Conservation (phyloP, 2,113 vertebrate species). For the Caloenas nicobarica region DNA sequence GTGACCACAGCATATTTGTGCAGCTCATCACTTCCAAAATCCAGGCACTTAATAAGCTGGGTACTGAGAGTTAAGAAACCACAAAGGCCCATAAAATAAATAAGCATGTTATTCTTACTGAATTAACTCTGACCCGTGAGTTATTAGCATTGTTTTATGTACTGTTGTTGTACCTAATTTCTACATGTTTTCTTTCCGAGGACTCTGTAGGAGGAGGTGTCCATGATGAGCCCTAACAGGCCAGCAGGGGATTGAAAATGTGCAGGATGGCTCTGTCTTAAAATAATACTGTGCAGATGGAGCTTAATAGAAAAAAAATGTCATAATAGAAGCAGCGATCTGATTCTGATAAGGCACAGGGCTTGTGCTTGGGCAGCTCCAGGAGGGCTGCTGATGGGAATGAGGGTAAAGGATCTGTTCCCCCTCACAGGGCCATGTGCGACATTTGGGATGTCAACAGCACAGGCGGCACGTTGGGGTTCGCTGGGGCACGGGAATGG, state of each 20-base stretch:
- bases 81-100: conserved; percentile 47
- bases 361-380: neutral
- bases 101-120: neutral
- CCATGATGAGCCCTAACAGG: conserved; percentile 11
- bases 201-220: conserved; percentile 14
- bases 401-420: neutral
- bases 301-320: conserved; percentile 4
- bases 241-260: neutral
- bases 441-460: neutral
- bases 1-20: conserved; percentile 39
- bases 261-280: neutral
- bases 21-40: conserved; percentile 43
- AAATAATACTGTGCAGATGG: conserved; percentile 23
- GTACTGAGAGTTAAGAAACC: conserved; percentile 39
- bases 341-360: conserved; percentile 4
- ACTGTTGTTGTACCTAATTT: conserved; percentile 50
- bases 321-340: conserved; percentile 12
- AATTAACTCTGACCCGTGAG: conserved; percentile 30
- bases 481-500: neutral
- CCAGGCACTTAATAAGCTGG: neutral
- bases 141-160: conserved; percentile 31
- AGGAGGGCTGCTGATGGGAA: neutral
- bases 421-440: fast-evolving
- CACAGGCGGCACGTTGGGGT: fast-evolving
- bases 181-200: conserved; percentile 22